Conservation (phyloP, 2,113 vertebrate genomes). For the Erpornis zantholeuca region DNA sequence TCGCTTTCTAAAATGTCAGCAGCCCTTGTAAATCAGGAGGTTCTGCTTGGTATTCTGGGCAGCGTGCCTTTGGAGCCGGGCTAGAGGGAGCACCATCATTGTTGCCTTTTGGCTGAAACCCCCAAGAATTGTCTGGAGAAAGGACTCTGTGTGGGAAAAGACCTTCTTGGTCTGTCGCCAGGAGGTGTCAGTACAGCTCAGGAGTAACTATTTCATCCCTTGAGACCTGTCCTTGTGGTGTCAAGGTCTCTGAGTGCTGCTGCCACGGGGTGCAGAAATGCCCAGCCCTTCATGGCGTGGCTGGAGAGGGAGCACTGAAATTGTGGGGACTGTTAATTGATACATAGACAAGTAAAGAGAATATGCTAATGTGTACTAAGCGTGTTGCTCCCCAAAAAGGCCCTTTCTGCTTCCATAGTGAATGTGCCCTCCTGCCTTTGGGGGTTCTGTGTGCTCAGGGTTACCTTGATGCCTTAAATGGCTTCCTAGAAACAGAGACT, state of each 20-base stretch:
- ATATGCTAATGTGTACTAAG: neutral
- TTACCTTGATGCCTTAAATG: no score
- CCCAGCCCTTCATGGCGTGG: rapidly evolving
- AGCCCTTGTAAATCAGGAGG: neutral
- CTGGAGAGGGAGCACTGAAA: neutral
- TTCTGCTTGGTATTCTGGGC: neutral
- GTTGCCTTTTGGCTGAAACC: neutral
- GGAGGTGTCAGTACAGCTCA: conserved; percentile 76
- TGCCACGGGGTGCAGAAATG: neutral
- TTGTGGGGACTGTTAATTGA: neutral
- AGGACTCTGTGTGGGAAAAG: neutral
- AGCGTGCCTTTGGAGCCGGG: neutral
- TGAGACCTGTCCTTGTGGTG: neutral
- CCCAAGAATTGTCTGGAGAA: neutral
- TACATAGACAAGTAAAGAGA: neutral
- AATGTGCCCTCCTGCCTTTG: neutral
- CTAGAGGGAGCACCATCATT: neutral
- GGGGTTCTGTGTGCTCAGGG: neutral
- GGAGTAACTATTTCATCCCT: neutral
- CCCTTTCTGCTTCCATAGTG: neutral
- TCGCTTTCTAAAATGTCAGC: neutral
- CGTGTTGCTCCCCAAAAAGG: neutral
- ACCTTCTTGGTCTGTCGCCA: conserved; percentile 51
- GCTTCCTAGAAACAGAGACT: no score
- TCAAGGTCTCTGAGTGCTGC: neutral